phyloP scores from a whole-genome alignment of 1,140 invertebrate species.

The Drosophila ananassae region DNA sequence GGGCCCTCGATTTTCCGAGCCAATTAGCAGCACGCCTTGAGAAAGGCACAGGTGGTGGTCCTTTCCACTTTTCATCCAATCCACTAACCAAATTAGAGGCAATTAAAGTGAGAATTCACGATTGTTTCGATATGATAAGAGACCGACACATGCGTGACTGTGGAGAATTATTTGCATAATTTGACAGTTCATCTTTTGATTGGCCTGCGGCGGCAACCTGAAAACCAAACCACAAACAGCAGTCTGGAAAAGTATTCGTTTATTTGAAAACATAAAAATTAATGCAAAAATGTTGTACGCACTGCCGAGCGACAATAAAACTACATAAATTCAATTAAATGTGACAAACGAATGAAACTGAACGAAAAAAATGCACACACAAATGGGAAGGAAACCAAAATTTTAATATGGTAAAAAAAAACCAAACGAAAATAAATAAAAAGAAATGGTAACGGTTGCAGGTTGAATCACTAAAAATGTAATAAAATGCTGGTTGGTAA shows the following conservation, averaged over 20 bases:
- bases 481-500: constrained; percentile 75
- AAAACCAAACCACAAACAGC: constrained; percentile 61
- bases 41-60: constrained; percentile 70
- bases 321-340: constrained; percentile 83
- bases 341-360: constrained; percentile 68
- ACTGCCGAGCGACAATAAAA: constrained; percentile 62
- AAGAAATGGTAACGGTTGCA: constrained; percentile 34
- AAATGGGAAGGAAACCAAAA: constrained; percentile 28
- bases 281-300: constrained; percentile 77
- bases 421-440: constrained; percentile 6
- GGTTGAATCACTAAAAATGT: constrained; percentile 78
- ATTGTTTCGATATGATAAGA: constrained; percentile 59
- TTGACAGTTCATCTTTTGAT: constrained; percentile 74
- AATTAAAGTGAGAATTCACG: constrained; percentile 68
- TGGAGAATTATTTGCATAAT: constrained; percentile 83
- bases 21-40: constrained; percentile 81
- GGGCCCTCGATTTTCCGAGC: constrained; percentile 44
- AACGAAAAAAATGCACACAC: constrained; percentile 20
- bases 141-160: constrained; percentile 67
- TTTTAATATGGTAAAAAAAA: constrained; percentile 30
- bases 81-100: constrained; percentile 70
- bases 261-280: constrained; percentile 77
- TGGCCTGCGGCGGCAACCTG: constrained; percentile 26
- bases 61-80: constrained; percentile 24
- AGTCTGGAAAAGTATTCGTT: constrained; percentile 30